Evolutionary conservation across 2,888 invertebrate species (phyloP).

Genomic region (Ernsta delagoae): DNA sequence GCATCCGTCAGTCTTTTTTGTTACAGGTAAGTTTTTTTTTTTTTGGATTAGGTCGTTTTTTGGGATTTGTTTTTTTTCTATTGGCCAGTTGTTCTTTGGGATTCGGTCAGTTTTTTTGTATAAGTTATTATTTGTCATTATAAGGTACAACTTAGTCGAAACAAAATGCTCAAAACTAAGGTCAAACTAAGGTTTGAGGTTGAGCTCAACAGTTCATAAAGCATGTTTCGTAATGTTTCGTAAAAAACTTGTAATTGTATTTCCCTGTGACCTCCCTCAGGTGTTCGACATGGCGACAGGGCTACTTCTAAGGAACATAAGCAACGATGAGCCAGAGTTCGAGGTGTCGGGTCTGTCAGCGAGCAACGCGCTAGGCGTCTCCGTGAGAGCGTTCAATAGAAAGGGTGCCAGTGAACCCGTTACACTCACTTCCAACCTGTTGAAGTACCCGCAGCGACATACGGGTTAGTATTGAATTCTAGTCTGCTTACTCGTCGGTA

Average conservation of each 20-base stretch:
- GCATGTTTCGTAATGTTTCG: too few relatives aligned
- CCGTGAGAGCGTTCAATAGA: conserved; percentile 88
- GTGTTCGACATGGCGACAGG: conserved; percentile 80
- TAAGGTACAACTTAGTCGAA: too few relatives aligned
- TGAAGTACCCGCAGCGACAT: conserved; percentile 87
- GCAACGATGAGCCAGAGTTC: conserved; percentile 85
- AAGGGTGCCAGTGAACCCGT: conserved; percentile 88
- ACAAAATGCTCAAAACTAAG: too few relatives aligned
- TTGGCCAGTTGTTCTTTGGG: too few relatives aligned
- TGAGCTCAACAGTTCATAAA: too few relatives aligned
- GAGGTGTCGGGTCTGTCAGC: conserved; percentile 85
- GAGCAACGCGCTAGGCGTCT: conserved; percentile 84
- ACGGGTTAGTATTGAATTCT: conserved; percentile 74
- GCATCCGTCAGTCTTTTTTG: conserved; percentile 87
- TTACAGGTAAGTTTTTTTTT: conserved; percentile 76
- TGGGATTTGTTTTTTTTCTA: too few relatives aligned
- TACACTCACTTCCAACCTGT: conserved; percentile 84
- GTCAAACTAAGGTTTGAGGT: too few relatives aligned
- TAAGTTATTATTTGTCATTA: too few relatives aligned
- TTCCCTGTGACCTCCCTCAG: conserved; percentile 46
- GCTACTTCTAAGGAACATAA: conserved; percentile 82
- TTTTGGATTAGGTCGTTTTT: too few relatives aligned
- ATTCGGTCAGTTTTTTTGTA: too few relatives aligned
- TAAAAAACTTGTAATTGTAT: too few relatives aligned
- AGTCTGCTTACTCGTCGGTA: too few relatives aligned